A percentile compares a stretch with the other conserved stretches of the same genome.
Conservation (phyloP, 2,888 invertebrate genomes). For the Aspidiotus rigidus region DNA sequence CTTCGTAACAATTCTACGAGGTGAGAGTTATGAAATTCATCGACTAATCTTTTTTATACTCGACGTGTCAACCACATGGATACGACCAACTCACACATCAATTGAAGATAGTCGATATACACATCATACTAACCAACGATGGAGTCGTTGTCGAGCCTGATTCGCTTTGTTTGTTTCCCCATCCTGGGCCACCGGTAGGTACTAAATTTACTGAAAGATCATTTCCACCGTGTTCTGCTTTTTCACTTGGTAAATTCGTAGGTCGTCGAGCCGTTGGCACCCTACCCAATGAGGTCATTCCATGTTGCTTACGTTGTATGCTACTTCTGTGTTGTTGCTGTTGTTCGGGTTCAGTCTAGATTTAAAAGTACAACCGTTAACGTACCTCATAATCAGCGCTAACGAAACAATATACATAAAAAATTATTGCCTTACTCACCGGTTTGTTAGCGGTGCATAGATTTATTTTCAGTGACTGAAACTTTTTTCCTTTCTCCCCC, state of each 20-base stretch:
- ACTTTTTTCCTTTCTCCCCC: slow-evolving; percentile 85
- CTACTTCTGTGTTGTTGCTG: slow-evolving; percentile 66
- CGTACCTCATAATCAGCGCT: neutral
- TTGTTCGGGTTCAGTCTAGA: slow-evolving; percentile 53
- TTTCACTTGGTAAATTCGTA: slow-evolving; percentile 96
- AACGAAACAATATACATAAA: neutral
- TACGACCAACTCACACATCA: no score
- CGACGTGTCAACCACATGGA: no score
- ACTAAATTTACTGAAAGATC: slow-evolving; percentile 70
- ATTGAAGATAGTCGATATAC: neutral
- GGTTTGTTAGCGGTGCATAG: slow-evolving; percentile 53
- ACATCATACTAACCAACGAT: slow-evolving; percentile 30
- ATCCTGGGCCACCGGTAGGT: slow-evolving; percentile 70
- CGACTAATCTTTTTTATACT: no score
- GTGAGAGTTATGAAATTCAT: no score
- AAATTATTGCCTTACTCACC: slow-evolving; percentile 1
- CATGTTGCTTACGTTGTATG: slow-evolving; percentile 73
- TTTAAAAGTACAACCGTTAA: neutral
- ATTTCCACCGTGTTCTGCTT: slow-evolving; percentile 80
- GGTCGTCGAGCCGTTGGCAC: slow-evolving; percentile 97
- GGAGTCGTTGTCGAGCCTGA: slow-evolving; percentile 44
- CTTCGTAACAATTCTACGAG: no score
- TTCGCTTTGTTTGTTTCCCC: slow-evolving; percentile 55
- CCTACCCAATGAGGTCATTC: slow-evolving; percentile 99
- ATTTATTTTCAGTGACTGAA: slow-evolving; percentile 95